Evolutionary conservation across 1,140 invertebrate genomes (phyloP).

Genomic region (Hylaeus anthracinus): DNA sequence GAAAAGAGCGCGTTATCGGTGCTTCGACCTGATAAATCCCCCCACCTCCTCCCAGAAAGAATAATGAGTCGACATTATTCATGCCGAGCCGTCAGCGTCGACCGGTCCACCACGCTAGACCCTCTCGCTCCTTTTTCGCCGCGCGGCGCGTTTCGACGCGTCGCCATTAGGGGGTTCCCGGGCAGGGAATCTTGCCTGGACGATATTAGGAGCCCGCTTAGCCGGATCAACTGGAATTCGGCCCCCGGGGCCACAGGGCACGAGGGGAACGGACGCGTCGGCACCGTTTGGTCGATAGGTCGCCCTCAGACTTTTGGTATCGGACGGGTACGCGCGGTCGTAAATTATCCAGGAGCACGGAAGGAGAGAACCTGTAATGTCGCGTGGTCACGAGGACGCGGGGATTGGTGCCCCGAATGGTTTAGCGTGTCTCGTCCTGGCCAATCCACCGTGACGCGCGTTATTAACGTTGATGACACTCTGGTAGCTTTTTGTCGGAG

Average conservation of each 20-base stretch:
- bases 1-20: slow-evolving; percentile 74
- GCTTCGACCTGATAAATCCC: slow-evolving; percentile 75
- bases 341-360: slow-evolving; percentile 38
- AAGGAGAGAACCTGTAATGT: slow-evolving; percentile 19
- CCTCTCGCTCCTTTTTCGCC: slow-evolving; percentile 46
- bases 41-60: slow-evolving; percentile 66
- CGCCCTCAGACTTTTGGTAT: slow-evolving; percentile 45
- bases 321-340: slow-evolving; percentile 12
- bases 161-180: slow-evolving; percentile 59
- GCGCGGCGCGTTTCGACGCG: slow-evolving; percentile 53
- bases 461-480: slow-evolving; percentile 39
- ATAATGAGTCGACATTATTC: slow-evolving; percentile 76
- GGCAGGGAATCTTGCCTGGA: slow-evolving; percentile 35
- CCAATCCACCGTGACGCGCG: slow-evolving; percentile 13
- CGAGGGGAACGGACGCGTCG: slow-evolving; percentile 29
- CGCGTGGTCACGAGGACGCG: slow-evolving; percentile 10
- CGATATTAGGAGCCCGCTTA: slow-evolving; percentile 63
- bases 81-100: slow-evolving; percentile 70
- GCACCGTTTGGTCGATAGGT: slow-evolving; percentile 60
- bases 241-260: neutral
- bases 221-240: slow-evolving; percentile 64
- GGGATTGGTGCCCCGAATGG: neutral
- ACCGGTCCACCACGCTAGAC: slow-evolving; percentile 49
- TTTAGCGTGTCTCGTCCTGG: neutral
- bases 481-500: neutral